A percentile compares a stretch with the other conserved stretches of the same genome.
These are phyloP conservation scores for Empis livida DNA, from an alignment of 2,888 invertebrate species.

Conservation along the genomic window DNA sequence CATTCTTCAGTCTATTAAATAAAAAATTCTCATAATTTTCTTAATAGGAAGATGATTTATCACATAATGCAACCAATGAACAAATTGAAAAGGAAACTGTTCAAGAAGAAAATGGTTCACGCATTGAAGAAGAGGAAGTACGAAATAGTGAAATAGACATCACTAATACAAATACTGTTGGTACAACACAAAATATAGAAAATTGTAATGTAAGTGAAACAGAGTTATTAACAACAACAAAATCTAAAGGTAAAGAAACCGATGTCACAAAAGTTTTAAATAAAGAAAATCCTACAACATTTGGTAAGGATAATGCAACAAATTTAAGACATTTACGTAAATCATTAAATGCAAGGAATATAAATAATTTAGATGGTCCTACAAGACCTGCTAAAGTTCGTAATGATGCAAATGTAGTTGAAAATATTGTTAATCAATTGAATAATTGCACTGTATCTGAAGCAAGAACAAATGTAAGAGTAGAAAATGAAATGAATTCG, in stretches of 20 bases:
- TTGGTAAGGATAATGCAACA: conserved; percentile 20
- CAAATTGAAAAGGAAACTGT: conserved; percentile 5
- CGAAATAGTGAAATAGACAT: too few species aligned
- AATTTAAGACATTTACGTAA: conserved; percentile 20
- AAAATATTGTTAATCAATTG: not conserved
- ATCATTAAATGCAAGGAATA: conserved; percentile 17
- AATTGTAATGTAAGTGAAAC: too few species aligned
- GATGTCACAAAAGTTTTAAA: not conserved
- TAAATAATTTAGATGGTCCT: conserved; percentile 10
- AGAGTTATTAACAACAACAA: not conserved
- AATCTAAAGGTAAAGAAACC: not conserved
- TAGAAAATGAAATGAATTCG: too few species aligned
- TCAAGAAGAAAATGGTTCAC: too few species aligned
- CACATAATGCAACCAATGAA: conserved; percentile 11
- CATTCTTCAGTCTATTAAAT: too few species aligned
- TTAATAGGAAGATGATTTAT: conserved; percentile 13
- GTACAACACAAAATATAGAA: too few species aligned
- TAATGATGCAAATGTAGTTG: conserved; percentile 13
- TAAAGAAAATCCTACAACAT: conserved; percentile 19
- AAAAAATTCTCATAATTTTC: not conserved
- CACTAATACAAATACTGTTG: not conserved
- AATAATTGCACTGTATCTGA: not conserved
- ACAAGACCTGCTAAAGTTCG: conserved; percentile 19
- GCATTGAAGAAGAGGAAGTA: too few species aligned
- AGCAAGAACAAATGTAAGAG: not conserved